Evolutionary conservation across 2,113 vertebrate genomes (phyloP).

Genomic region (Isichthys henryi): DNA sequence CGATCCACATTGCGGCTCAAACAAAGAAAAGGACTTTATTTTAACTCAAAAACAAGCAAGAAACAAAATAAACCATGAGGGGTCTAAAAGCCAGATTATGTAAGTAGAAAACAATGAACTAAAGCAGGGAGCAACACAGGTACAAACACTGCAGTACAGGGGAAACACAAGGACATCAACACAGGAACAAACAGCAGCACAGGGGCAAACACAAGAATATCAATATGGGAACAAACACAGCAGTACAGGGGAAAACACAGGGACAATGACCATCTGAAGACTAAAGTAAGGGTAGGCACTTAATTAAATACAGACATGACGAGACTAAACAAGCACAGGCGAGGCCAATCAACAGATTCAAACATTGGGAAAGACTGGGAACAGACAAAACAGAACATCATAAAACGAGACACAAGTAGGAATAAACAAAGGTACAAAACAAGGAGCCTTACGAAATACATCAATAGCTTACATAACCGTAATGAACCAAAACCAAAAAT

Average conservation of each 20-base stretch:
- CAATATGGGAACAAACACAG: too few relatives aligned
- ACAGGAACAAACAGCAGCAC: background rate
- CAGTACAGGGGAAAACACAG: background rate
- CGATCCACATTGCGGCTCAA: background rate
- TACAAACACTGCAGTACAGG: background rate
- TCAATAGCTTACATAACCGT: background rate
- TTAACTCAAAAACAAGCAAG: background rate
- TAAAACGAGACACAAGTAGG: background rate
- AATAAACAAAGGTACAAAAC: background rate
- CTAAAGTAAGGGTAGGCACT: background rate
- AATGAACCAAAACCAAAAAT: background rate
- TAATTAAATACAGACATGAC: background rate
- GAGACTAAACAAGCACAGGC: background rate
- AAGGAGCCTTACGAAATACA: background rate
- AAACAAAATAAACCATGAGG: background rate
- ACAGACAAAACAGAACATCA: background rate
- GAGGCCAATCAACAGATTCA: background rate
- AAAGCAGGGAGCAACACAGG: background rate
- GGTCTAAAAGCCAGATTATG: too few relatives aligned
- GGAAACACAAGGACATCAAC: background rate
- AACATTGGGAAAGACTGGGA: background rate
- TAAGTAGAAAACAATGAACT: background rate
- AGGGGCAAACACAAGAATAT: too few relatives aligned
- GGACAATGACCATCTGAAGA: background rate
- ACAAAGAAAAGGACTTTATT: background rate